Percentiles rank a stretch among this genome's conserved stretches.
phyloP scores from a whole-genome alignment of 2,113 vertebrate genomes.

The Erythrolamprus reginae region DNA sequence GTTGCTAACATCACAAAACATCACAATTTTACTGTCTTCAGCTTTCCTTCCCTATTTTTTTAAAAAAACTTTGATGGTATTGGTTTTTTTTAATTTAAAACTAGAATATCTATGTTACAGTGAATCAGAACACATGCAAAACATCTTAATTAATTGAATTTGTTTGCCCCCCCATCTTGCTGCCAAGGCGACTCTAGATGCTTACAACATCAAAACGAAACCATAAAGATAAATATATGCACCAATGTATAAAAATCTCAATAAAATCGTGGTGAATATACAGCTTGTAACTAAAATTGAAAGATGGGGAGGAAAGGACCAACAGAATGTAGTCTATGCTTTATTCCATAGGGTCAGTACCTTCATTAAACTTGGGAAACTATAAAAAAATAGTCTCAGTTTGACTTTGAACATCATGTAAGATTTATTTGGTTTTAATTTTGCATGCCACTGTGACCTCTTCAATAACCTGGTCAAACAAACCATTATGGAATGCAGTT shows the following conservation, averaged over 20 bases:
- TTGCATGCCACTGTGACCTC: not conserved
- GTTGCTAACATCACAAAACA: not conserved
- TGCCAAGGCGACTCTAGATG: not conserved
- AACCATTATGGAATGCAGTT: not conserved
- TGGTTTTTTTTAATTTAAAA: too few relatives aligned
- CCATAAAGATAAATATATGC: not conserved
- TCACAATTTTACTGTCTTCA: not conserved
- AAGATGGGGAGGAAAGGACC: not conserved
- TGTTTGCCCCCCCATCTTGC: not conserved
- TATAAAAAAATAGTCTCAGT: not conserved
- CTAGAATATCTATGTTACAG: slow-evolving; percentile 78
- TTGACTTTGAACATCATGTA: not conserved
- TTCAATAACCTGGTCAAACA: not conserved
- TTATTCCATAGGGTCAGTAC: not conserved
- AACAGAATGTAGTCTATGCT: not conserved
- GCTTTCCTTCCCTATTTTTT: slow-evolving; percentile 12
- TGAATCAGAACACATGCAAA: slow-evolving; percentile 99
- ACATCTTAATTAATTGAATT: slow-evolving; percentile 83
- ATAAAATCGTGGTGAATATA: not conserved
- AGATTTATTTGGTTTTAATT: not conserved
- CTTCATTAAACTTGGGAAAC: not conserved
- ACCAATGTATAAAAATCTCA: not conserved
- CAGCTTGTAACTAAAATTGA: not conserved
- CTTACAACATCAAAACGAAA: not conserved
- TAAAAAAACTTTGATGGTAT: too few relatives aligned